Conservation (phyloP, 2,797 vertebrate species). For the Tympanoctomys barrerae region DNA sequence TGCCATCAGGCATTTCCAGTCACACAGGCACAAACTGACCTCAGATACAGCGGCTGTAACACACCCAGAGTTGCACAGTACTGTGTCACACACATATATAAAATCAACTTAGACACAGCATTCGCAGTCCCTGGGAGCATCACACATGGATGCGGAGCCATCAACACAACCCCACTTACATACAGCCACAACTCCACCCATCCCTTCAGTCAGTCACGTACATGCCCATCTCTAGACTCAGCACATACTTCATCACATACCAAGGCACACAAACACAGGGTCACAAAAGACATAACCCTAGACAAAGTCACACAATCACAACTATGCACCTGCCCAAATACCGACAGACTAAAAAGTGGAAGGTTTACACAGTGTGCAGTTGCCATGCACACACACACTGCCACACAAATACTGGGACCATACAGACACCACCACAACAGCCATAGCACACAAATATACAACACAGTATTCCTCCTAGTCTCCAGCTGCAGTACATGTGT, state of each 20-base stretch:
- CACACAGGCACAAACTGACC: neutral
- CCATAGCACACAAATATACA: conserved; percentile 29
- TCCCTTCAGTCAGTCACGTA: conserved; percentile 35
- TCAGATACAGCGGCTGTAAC: neutral
- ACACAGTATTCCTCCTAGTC: conserved; percentile 20
- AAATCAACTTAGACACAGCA: neutral
- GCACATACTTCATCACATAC: conserved; percentile 1
- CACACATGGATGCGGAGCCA: neutral
- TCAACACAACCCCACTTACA: conserved; percentile 41
- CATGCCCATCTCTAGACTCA: conserved; percentile 7
- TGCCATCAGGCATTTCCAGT: neutral
- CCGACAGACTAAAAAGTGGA: conserved; percentile 44
- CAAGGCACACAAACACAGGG: neutral
- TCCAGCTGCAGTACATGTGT: neutral
- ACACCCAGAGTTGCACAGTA: neutral
- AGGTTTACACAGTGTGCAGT: neutral
- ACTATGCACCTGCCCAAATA: neutral
- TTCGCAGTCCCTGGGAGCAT: conserved; percentile 1
- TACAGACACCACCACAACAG: neutral
- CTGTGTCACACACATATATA: neutral
- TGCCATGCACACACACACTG: neutral
- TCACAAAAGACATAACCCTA: conserved; percentile 56
- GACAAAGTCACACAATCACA: conserved; percentile 21
- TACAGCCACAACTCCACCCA: conserved; percentile 57
- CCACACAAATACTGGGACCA: conserved; percentile 44